phyloP scores from a whole-genome alignment of 2,888 invertebrate genomes.

The Pseudoips prasinana region DNA sequence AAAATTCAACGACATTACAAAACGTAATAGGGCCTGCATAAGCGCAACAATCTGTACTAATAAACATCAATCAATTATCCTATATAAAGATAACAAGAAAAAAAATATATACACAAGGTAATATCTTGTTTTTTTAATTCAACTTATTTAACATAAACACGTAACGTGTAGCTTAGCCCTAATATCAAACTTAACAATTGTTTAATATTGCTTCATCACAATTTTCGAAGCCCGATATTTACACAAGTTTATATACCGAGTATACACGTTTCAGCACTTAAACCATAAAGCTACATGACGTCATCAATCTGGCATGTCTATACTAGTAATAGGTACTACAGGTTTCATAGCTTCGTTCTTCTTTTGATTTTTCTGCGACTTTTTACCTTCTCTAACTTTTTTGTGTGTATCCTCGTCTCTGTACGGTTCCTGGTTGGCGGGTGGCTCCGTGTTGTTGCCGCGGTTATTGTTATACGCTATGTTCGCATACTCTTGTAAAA shows the following conservation, averaged over 20 bases:
- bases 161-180: conserved; percentile 45
- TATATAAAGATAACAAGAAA: conserved; percentile 34
- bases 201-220: conserved; percentile 59
- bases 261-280: conserved; percentile 64
- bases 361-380: conserved; percentile 85
- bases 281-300: conserved; percentile 14
- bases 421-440: conserved; percentile 69
- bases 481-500: conserved; percentile 98
- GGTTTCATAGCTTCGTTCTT: conserved; percentile 92
- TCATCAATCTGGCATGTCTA: conserved; percentile 94
- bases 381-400: conserved; percentile 81
- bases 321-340: conserved; percentile 93
- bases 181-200: conserved; percentile 70
- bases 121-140: conserved; percentile 32
- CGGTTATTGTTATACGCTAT: conserved; percentile 95
- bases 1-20: conserved; percentile 10
- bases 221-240: conserved; percentile 46
- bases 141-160: conserved; percentile 40
- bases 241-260: conserved; percentile 48
- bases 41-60: conserved; percentile 18
- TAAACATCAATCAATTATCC: conserved; percentile 26
- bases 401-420: conserved; percentile 66
- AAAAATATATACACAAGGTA: conserved; percentile 29
- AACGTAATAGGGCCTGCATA: conserved; percentile 19
- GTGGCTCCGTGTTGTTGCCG: conserved; percentile 59